These are phyloP conservation scores for Corythornis madagascariensis DNA, from an alignment of 2,113 vertebrate genomes.

Conservation along the genomic window DNA sequence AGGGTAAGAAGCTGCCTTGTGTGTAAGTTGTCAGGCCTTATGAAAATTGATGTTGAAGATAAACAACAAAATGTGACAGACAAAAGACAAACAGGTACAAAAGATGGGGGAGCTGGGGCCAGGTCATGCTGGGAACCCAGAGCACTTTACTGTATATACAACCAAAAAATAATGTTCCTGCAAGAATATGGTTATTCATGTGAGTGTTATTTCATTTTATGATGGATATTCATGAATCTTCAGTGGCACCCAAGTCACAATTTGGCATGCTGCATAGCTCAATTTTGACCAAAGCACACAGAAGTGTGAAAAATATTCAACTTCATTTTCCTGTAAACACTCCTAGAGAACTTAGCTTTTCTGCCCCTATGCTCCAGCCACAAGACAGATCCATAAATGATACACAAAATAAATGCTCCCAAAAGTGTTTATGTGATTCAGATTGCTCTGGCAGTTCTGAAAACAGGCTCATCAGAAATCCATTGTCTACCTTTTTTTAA, in stretches of 20 bases:
- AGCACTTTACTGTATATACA: rapidly evolving
- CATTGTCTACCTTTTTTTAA: background rate
- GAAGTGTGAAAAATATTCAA: background rate
- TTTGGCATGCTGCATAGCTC: background rate
- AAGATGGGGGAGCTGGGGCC: background rate
- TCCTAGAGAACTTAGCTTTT: background rate
- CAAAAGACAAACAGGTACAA: background rate
- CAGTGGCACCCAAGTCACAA: background rate
- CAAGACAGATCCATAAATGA: background rate
- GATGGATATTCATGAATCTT: background rate
- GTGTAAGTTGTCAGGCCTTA: background rate
- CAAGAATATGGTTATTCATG: background rate
- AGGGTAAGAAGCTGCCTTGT: background rate
- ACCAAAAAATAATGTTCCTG: background rate
- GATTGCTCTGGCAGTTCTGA: background rate
- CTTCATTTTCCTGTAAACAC: background rate
- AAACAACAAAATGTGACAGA: background rate
- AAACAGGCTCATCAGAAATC: background rate
- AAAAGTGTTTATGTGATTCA: background rate
- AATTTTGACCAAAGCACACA: background rate
- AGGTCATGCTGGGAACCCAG: background rate
- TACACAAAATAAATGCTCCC: background rate
- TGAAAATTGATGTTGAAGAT: background rate
- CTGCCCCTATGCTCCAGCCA: background rate
- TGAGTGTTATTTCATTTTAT: background rate